Evolutionary conservation across 2,888 invertebrate genomes (phyloP), one percentile per base, ranked within the genome.

Genomic region (Vanessa cardui): DNA sequence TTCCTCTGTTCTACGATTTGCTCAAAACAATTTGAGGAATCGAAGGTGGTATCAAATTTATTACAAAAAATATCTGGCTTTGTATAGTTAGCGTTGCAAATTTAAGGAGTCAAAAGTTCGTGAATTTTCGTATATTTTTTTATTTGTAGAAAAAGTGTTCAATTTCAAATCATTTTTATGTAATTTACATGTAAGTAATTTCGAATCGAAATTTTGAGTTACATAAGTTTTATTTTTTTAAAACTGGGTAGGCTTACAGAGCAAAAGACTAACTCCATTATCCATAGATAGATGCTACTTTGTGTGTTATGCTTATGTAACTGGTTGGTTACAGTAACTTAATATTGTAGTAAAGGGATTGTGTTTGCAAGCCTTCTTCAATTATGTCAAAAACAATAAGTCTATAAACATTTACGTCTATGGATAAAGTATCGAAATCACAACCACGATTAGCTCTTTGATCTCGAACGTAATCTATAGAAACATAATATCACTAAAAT

Each of bases 1-100:
- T 54, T 54, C 52, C 16, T 31, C 6, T 77, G 71, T 64, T 73
- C 71, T 76, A 75, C 76, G 56, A 15, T 46, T 59, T 26, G 44
- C 18, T 44, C 9, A 6, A 39, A 31, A 31, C 52, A 54, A 31
- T 54, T 31, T 7, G 16, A 9, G 16, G 16, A 16, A 31, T 54
- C n/a, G 8, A 54, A 31, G 26, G 52, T 31, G 52, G 9, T 31
- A 31, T 52, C 31, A 26, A 15, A 16, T 54, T 26, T 54, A 6
- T 21, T n/a, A 54, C n/a, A 54, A 54, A 54, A 7, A 6, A 16
- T 6, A 26, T 15, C 15, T 31, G 31, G 15, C 12, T 20, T 15
- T 21, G 9, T 26, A 54, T 7, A 5, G 18, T 4, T 5, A 54
- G 8, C 26, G 31, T n/a, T 15, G 1, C 21, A 15, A 21, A 21